Conservation (phyloP, 2,888 invertebrate species). For the Minunthozetes semirufus region DNA sequence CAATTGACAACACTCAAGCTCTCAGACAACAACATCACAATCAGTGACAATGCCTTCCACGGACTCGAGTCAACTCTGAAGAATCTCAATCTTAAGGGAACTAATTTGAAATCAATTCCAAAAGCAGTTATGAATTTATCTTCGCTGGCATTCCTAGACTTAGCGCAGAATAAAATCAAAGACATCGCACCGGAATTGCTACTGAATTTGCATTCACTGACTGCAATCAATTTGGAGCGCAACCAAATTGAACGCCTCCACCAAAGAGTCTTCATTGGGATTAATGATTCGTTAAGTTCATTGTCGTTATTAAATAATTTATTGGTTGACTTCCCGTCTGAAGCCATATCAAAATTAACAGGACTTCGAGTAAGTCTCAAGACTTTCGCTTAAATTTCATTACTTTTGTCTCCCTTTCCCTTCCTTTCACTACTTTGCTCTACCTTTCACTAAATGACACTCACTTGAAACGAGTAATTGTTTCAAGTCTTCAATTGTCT, state of each 20-base stretch:
- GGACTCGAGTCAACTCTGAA: slow-evolving; percentile 74
- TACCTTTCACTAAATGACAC: neutral
- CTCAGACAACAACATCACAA: slow-evolving; percentile 64
- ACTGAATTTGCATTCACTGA: slow-evolving; percentile 65
- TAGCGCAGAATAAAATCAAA: slow-evolving; percentile 77
- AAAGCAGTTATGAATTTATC: slow-evolving; percentile 67
- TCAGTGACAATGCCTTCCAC: slow-evolving; percentile 57
- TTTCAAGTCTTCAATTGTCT: neutral
- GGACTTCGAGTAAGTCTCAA: slow-evolving; percentile 60
- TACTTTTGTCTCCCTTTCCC: neutral
- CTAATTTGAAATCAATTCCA: slow-evolving; percentile 70
- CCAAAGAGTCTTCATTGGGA: slow-evolving; percentile 68
- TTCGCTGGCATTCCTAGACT: slow-evolving; percentile 75
- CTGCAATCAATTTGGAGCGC: slow-evolving; percentile 77
- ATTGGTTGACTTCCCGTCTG: slow-evolving; percentile 75
- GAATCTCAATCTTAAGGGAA: slow-evolving; percentile 82
- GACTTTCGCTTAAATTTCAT: neutral
- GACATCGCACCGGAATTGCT: slow-evolving; percentile 54
- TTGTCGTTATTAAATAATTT: slow-evolving; percentile 81
- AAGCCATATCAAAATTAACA: slow-evolving; percentile 65
- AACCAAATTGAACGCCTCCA: slow-evolving; percentile 73
- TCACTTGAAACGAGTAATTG: neutral
- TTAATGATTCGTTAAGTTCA: slow-evolving; percentile 74
- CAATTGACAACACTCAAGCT: slow-evolving; percentile 56
- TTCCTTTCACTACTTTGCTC: neutral